Conservation (phyloP, 2,888 invertebrate species). For the Steinernema scapterisci region DNA sequence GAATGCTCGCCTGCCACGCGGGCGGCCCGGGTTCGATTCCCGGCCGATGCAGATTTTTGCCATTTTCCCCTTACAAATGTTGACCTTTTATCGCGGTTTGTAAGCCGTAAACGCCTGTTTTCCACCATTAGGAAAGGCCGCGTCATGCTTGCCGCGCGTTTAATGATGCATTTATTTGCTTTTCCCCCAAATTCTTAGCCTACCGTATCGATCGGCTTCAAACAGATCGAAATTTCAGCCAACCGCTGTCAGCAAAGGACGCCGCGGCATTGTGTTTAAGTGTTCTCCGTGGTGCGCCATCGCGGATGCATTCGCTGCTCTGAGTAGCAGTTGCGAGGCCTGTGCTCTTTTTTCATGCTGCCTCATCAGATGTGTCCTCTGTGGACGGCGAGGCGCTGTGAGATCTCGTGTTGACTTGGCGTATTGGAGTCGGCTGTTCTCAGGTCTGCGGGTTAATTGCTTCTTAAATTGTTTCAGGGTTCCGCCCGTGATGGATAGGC, state of each 20-base stretch:
- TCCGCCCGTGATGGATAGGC: not conserved
- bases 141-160: too few relatives aligned
- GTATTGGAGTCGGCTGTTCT: not conserved
- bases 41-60: constrained; percentile 45
- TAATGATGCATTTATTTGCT: too few relatives aligned
- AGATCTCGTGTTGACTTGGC: not conserved
- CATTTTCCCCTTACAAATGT: not conserved
- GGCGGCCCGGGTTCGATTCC: constrained; percentile 60
- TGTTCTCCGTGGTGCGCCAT: not conserved
- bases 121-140: not conserved
- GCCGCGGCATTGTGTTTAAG: not conserved
- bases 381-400: not conserved
- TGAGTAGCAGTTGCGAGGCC: not conserved
- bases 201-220: too few relatives aligned
- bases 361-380: not conserved
- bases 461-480: not conserved
- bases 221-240: not conserved
- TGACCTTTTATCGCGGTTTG: too few relatives aligned
- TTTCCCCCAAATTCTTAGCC: too few relatives aligned
- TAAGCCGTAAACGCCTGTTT: not conserved
- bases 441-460: not conserved
- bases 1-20: constrained; percentile 61
- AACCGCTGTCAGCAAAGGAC: not conserved
- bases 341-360: constrained; percentile 4
- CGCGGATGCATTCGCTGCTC: not conserved